Base-by-base conservation (phyloP, 2,888 invertebrate genomes). In the Agrochola circellaris region DNA sequence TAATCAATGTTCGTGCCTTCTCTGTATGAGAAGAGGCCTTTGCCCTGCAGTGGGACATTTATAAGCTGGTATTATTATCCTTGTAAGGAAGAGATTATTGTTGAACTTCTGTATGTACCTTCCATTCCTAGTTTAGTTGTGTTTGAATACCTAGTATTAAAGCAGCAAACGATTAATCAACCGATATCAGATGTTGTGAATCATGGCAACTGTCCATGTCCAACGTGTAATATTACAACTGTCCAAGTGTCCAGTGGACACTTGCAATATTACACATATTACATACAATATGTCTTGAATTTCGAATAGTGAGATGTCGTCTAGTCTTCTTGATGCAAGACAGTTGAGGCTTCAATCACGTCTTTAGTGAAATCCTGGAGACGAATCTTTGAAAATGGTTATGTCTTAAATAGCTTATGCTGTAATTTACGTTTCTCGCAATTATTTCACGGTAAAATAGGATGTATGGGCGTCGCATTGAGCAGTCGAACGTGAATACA, bases 121-220 rank as follows among this genome's bases (percentile, higher is more conserved):
- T 5, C 9, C 20, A 30, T 45, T 38, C 9, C 8, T 26, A 4
- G 34, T 56, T 56, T 54, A 7, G n/a, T 38, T 66, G 34, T 73
- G 13, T 66, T 70, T 73, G 73, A 58, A 69, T 51, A n/a, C n/a
- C n/a, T n/a, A 68, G 64, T 67, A 30, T 30, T 54, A 64, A 45
- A 66, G 23, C 66, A 70, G 34, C 61, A 54, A 30, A 56, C 73
- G 66, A 78, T 82, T 67, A 73, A 83, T 82, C 73, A 82, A 34
- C 2, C 26, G 34, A 23, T 73, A 82, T 73, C 81, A 42, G 78
- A 73, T 70, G 69, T 34, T 38, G 77, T 61, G 26, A 73, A 60
- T 73, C 26, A 70, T 67, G 73, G 79, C 15, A 15, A 45, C 58
- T 7, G 51, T 51, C 23, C 8, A 23, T 51, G 51, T 51, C 51